Evolutionary conservation across 2,113 vertebrate genomes (phyloP), one percentile per base, ranked within the genome.

Genomic region (Parus major): DNA sequence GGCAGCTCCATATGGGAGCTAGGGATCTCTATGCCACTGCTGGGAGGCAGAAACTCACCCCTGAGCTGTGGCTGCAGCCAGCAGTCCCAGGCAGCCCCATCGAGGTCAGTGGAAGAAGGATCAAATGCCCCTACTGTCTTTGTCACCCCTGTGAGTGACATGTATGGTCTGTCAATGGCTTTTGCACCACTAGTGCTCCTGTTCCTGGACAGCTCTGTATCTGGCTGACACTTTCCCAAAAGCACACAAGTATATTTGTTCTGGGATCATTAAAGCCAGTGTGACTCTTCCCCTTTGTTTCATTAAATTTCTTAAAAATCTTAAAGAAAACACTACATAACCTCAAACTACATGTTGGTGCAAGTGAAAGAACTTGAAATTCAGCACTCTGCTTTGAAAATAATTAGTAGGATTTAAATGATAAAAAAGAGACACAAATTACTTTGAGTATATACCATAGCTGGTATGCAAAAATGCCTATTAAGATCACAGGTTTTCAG

Each of bases 1-100:
- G 19, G 29, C 39, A 71, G 61, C 33, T 71, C 70, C 1, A 1
- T 5, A 25, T 28, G 24, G 44, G 39, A 91, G 11, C 13, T 25
- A 9, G 8, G 7, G 9, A 61, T 53, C 55, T 53, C 59, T 0
- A 0, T 21, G 28, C 13, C 0, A 0, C 13, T 75, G 15, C 28
- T 41, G 46, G 15, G 41, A 82, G 47, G 57, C 29, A 92, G 63
- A 70, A 23, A 10, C 42, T 63, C 4, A 0, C 8, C 11, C 24
- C 10, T 2, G 4, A 59, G 13, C 50, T 7, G 8, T 41, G 87
- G 33, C 44, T 80, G 57, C 1, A 0, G 24, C 12, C 5, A 6
- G 23, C 28, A 29, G 20, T 29, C 3, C 42, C 3, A 0, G 7
- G 23, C 61, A 68, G 61, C 12, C 33, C 12, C n/a, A 35, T 7